phyloP scores from a whole-genome alignment of 2,888 invertebrate genomes.

The Elaeidobius kamerunicus region DNA sequence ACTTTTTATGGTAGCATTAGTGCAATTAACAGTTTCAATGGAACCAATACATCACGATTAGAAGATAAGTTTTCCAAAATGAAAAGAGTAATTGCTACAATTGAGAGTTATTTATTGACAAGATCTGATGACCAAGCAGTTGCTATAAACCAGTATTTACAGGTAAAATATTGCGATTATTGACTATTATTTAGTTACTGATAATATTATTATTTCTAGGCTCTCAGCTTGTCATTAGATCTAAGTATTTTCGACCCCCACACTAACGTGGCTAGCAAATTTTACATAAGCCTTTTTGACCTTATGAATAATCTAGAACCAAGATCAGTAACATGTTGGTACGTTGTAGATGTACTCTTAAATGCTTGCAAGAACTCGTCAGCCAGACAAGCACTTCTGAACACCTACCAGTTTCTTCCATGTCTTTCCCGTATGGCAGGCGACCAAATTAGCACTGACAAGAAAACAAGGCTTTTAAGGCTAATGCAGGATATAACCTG shows the following conservation, averaged over 20 bases:
- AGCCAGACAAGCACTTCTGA: conserved; percentile 61
- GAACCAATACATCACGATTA: background rate
- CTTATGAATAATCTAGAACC: conserved; percentile 58
- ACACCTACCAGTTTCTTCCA: conserved; percentile 69
- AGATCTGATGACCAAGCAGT: conserved; percentile 34
- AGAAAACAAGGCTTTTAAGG: conserved; percentile 60
- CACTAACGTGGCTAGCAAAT: conserved; percentile 60
- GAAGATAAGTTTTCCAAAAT: conserved; percentile 31
- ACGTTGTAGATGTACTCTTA: conserved; percentile 62
- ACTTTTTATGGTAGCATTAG: conserved; percentile 2
- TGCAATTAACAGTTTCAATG: conserved; percentile 3
- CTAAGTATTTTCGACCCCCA: conserved; percentile 65
- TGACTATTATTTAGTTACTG: background rate
- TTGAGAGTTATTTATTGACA: conserved; percentile 35
- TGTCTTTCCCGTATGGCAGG: conserved; percentile 60
- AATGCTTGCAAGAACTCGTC: conserved; percentile 61
- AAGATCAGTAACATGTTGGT: conserved; percentile 61
- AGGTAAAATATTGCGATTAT: conserved; percentile 33
- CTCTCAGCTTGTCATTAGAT: conserved; percentile 62
- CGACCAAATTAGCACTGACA: conserved; percentile 60
- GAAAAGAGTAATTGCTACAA: conserved; percentile 32
- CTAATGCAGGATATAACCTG: conserved; percentile 74
- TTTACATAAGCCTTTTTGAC: conserved; percentile 65
- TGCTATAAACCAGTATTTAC: conserved; percentile 37
- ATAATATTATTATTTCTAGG: conserved; percentile 49